Conservation (phyloP, 2,797 vertebrate genomes). For the Champsocephalus gunnari region DNA sequence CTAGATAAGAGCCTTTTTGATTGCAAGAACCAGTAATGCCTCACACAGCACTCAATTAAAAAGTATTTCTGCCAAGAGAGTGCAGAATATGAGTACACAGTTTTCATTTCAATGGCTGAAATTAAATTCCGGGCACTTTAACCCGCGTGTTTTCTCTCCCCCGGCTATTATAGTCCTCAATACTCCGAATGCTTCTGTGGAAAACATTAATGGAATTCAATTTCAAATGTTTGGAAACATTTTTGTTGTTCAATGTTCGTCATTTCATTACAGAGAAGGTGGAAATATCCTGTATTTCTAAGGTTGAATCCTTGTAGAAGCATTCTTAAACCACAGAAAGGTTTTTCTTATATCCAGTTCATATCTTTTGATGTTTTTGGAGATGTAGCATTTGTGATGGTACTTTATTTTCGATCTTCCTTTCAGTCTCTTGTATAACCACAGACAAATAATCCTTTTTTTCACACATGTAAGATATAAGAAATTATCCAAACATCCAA, state of each 20-base stretch:
- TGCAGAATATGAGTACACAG: constrained; percentile 12
- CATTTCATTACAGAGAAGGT: background rate
- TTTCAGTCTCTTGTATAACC: background rate
- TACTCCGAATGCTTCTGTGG: constrained; percentile 15
- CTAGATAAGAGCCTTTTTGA: constrained; percentile 63
- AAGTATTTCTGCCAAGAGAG: constrained; percentile 42
- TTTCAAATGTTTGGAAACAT: constrained; percentile 3
- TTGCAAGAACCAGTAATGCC: constrained; percentile 43
- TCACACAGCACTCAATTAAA: constrained; percentile 58
- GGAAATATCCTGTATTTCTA: too few species aligned
- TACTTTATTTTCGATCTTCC: background rate
- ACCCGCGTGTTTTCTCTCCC: constrained; percentile 16
- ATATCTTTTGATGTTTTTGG: background rate
- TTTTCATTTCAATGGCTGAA: constrained; percentile 51
- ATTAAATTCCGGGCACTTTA: constrained; percentile 41
- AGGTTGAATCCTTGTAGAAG: background rate
- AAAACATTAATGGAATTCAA: constrained; percentile 17
- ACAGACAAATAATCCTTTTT: background rate
- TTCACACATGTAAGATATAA: background rate
- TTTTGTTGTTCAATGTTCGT: constrained; percentile 12
- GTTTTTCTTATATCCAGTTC: background rate
- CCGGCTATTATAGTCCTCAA: constrained; percentile 1
- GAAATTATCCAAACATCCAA: background rate
- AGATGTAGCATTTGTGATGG: background rate
- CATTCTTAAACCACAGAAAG: background rate